phyloP scores from a whole-genome alignment of 1,140 invertebrate genomes.

The Prorops nasuta region DNA sequence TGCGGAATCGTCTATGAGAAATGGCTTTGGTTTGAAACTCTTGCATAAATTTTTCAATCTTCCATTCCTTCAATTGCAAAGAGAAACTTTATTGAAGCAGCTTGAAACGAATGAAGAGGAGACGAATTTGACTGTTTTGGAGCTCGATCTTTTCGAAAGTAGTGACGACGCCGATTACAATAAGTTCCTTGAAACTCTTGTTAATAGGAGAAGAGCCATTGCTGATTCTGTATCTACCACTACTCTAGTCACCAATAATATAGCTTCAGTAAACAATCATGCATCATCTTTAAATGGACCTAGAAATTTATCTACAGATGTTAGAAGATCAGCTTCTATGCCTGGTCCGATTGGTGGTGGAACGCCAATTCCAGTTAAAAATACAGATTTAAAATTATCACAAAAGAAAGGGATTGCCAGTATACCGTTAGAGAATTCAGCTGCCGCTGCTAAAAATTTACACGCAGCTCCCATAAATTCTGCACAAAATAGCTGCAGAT shows the following conservation, averaged over 20 bases:
- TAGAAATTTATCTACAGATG: constrained; percentile 22
- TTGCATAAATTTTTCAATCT: constrained; percentile 96
- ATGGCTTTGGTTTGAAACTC: constrained; percentile 92
- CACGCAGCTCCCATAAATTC: background rate
- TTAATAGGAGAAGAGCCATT: constrained; percentile 68
- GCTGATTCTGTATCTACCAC: constrained; percentile 61
- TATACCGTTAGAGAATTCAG: constrained; percentile 10
- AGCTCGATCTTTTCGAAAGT: constrained; percentile 77
- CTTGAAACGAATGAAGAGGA: constrained; percentile 86
- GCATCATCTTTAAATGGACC: constrained; percentile 28
- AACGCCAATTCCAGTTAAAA: constrained; percentile 51
- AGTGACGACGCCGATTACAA: constrained; percentile 91
- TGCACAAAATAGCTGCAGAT: constrained; percentile 14
- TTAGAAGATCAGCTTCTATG: constrained; percentile 37
- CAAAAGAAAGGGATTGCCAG: constrained; percentile 33
- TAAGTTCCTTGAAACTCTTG: constrained; percentile 73
- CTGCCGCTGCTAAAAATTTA: background rate
- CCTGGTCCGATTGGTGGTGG: constrained; percentile 52
- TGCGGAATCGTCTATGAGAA: constrained; percentile 93
- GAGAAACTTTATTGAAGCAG: constrained; percentile 82
- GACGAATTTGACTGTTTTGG: constrained; percentile 76
- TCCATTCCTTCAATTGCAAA: constrained; percentile 90
- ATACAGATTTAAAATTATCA: constrained; percentile 32
- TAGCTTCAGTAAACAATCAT: constrained; percentile 42
- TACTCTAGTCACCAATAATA: constrained; percentile 42